Evolutionary conservation across 2,113 vertebrate genomes (phyloP).

Genomic region (Galeopterus variegatus): DNA sequence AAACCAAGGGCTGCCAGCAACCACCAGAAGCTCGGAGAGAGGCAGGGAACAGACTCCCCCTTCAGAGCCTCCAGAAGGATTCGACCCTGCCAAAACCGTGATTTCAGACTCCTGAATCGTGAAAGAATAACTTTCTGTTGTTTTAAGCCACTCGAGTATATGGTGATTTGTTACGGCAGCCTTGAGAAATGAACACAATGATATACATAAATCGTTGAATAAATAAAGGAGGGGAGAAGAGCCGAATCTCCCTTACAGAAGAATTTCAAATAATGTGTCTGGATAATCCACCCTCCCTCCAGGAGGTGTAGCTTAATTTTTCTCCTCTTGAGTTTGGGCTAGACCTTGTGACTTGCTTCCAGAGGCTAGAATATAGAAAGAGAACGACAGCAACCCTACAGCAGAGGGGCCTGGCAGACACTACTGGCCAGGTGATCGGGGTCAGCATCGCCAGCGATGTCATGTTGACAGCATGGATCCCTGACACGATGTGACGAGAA

Average conservation of each 20-base stretch:
- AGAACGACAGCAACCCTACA: not conserved
- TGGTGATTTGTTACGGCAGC: not conserved
- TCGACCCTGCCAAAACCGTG: not conserved
- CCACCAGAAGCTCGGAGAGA: not conserved
- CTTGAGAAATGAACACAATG: not conserved
- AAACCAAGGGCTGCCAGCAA: not conserved
- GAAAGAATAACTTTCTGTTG: not conserved
- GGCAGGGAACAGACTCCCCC: fast-evolving
- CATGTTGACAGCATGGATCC: not conserved
- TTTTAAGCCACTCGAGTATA: not conserved
- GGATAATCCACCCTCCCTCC: not conserved
- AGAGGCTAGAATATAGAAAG: not conserved
- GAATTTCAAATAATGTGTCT: not conserved
- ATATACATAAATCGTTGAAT: not conserved
- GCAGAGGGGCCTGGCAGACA: not conserved
- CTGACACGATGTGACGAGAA: not conserved
- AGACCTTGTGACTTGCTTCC: not conserved
- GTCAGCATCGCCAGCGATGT: not conserved
- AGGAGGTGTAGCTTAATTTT: not conserved
- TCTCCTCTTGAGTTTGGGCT: not conserved
- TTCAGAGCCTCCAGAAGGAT: not conserved
- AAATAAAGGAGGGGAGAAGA: not conserved
- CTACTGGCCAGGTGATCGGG: too few species aligned
- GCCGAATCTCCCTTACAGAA: not conserved
- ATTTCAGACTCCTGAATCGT: not conserved